Evolutionary conservation across 2,113 vertebrate species (phyloP).

Genomic region (Zosterops pallidus): DNA sequence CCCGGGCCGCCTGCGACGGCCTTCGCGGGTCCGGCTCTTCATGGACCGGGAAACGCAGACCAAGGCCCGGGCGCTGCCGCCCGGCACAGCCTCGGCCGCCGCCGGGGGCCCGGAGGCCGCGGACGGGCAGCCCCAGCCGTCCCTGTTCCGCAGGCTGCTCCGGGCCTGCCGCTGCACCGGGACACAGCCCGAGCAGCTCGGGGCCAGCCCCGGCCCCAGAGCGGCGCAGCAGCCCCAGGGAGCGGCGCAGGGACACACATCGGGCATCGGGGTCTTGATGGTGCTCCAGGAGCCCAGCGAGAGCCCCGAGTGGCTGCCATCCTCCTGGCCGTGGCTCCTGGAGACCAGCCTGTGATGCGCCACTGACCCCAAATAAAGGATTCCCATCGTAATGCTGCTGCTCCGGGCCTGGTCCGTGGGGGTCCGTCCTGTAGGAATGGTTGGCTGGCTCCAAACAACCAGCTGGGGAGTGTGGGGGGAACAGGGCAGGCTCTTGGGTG

Average conservation of each 20-base stretch:
- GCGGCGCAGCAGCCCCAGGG: background rate
- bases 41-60: background rate
- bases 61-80: rapidly evolving
- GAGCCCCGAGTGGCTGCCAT: no score
- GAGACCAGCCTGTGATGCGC: background rate
- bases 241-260: rapidly evolving
- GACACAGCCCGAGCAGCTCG: background rate
- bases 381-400: background rate
- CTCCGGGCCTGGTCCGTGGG: background rate
- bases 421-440: background rate
- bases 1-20: rapidly evolving
- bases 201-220: background rate
- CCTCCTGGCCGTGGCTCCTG: background rate
- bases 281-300: background rate
- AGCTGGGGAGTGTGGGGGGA: background rate
- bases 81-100: rapidly evolving
- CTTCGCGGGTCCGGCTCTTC: rapidly evolving
- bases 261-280: rapidly evolving
- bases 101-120: rapidly evolving
- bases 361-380: background rate
- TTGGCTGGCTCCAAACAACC: background rate
- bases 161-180: background rate
- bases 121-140: background rate
- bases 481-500: background rate
- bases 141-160: background rate